Base-by-base conservation (phyloP, 2,113 vertebrate genomes). In the Gobiocypris rarus region DNA sequence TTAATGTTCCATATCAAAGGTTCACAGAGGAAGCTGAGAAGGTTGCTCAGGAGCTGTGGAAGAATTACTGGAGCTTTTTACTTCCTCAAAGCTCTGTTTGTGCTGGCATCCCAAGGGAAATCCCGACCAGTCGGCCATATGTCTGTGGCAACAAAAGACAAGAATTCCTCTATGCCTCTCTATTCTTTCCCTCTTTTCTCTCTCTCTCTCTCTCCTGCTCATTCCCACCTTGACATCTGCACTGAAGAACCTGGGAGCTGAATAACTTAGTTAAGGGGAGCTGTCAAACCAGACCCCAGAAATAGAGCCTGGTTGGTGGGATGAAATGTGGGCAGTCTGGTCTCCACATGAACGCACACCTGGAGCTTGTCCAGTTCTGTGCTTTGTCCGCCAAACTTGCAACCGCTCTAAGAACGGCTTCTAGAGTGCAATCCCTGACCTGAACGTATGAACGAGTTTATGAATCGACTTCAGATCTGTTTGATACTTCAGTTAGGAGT, bases 231-330 rank as follows among this genome's bases (percentile, higher is more conserved):
- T 54, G 69, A 43, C 83, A n/a, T 77, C 24, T 75, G 78, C 41
- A 82, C 87, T 87, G 87, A 91, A 92, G 76, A 75, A 89, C 86
- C 86, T 89, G 85, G 77, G 88, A 89, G 87, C 82, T 83, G 84
- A 88, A 87, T 81, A 79, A 56, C 41, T 78, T 87, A 89, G 89
- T 83, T 89, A 89, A 67, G 80, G 84, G 88, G 86, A 88, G 86
- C 90, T 90, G 88, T 92, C 85, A 83, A 89, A 58, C 61, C 63
- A 38, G 79, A 89, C 82, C 75, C 83, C 75, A 78, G 79, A 78
- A 87, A 85, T 74, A 56, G 24, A 75, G 77, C 69, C 85, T 83
- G 81, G 82, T 76, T 83, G 89, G 83, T 87, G 71, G 83, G 83
- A 86, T 85, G 63, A 70, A 82, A 86, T 81, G 74, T 24, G 67